A percentile compares a stretch with the other conserved stretches of the same genome.
Evolutionary conservation across 2,888 invertebrate genomes (phyloP).

Genomic region (Druceiella hillmani): DNA sequence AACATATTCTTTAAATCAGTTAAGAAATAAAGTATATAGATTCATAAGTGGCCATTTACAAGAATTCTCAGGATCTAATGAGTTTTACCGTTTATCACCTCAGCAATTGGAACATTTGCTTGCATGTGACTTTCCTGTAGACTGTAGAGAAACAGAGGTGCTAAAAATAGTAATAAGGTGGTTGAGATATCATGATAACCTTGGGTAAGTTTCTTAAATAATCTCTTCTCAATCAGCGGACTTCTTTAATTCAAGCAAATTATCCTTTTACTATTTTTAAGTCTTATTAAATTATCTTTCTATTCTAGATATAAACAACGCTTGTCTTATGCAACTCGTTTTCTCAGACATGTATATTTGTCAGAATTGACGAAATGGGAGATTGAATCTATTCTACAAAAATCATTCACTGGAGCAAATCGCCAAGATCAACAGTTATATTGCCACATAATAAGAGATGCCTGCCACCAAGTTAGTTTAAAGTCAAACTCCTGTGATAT

Average conservation of each 20-base stretch:
- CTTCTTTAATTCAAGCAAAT: too few species aligned
- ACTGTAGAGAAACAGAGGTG: slow-evolving; percentile 58
- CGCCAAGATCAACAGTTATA: slow-evolving; percentile 31
- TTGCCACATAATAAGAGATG: slow-evolving; percentile 34
- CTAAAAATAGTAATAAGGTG: slow-evolving; percentile 55
- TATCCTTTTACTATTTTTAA: slow-evolving; percentile 2
- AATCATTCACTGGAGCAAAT: slow-evolving; percentile 23
- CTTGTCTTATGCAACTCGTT: slow-evolving; percentile 34
- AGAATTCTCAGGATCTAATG: slow-evolving; percentile 53
- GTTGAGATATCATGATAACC: slow-evolving; percentile 43
- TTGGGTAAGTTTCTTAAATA: slow-evolving; percentile 20
- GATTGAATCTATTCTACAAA: slow-evolving; percentile 28
- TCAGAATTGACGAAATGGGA: slow-evolving; percentile 37
- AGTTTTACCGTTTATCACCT: slow-evolving; percentile 55
- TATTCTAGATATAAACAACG: slow-evolving; percentile 33
- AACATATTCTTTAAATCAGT: slow-evolving; percentile 55
- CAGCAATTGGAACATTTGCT: slow-evolving; percentile 58
- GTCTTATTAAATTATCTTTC: slow-evolving; percentile 8
- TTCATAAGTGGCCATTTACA: slow-evolving; percentile 60
- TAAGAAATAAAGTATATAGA: slow-evolving; percentile 56
- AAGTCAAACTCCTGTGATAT: slow-evolving; percentile 9
- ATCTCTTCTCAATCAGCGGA: too few species aligned
- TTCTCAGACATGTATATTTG: slow-evolving; percentile 44
- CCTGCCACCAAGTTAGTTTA: slow-evolving; percentile 28
- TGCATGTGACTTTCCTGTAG: slow-evolving; percentile 61